A percentile compares a stretch with the other conserved stretches of the same genome.
Evolutionary conservation across 2,113 vertebrate species (phyloP).

Genomic region (Hyperoodon ampullatus): DNA sequence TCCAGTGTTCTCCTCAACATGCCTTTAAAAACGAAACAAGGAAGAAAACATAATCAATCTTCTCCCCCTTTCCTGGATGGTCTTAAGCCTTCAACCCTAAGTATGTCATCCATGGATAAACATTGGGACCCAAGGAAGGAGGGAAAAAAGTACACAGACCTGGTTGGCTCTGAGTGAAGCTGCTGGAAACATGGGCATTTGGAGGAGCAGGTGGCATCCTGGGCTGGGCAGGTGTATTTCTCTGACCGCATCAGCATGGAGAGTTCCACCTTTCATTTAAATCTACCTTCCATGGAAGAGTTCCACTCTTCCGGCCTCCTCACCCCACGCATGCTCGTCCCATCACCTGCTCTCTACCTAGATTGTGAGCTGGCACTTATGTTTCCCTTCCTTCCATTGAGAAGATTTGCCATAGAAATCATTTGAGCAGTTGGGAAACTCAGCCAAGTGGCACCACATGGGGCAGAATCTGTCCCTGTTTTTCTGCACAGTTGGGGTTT

Average conservation of each 20-base stretch:
- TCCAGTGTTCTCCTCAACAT: background rate
- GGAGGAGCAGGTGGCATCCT: background rate
- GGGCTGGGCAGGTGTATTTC: background rate
- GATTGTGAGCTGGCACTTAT: background rate
- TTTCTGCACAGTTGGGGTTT: constrained; percentile 39
- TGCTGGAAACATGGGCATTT: background rate
- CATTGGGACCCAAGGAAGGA: background rate
- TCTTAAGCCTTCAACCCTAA: background rate
- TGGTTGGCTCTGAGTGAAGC: background rate
- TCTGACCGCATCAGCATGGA: rapidly evolving
- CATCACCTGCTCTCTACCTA: background rate
- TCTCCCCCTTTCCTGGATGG: background rate
- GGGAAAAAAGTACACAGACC: rapidly evolving
- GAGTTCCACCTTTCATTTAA: background rate
- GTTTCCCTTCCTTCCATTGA: background rate
- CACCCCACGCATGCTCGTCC: rapidly evolving
- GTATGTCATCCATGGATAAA: no score
- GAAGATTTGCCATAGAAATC: constrained; percentile 37
- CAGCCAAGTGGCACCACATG: constrained; percentile 54
- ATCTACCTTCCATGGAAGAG: background rate
- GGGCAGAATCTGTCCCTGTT: constrained; percentile 50
- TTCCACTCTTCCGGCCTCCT: background rate
- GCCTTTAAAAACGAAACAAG: background rate
- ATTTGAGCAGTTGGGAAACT: background rate
- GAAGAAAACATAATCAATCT: background rate